phyloP scores from a whole-genome alignment of 2,888 invertebrate genomes.

The Torymus aiolomorphi region DNA sequence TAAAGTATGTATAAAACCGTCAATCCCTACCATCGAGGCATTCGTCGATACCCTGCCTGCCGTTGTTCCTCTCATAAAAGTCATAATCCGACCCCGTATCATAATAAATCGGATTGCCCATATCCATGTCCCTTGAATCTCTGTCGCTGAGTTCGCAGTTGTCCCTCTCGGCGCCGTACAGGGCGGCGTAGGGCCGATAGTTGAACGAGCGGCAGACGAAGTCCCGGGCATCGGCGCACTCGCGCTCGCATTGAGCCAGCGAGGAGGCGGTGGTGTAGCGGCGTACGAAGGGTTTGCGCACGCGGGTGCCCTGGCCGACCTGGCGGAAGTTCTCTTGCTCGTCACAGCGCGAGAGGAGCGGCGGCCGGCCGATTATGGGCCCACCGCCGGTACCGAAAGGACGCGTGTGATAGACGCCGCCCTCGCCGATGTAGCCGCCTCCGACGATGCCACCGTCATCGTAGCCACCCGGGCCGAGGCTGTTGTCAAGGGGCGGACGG shows the following conservation, averaged over 20 bases:
- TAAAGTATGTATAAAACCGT: background rate
- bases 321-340: constrained; percentile 89
- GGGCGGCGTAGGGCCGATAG: constrained; percentile 82
- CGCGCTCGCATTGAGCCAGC: constrained; percentile 87
- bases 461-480: constrained; percentile 67
- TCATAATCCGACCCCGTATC: constrained; percentile 90
- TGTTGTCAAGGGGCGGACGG: constrained; percentile 67
- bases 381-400: constrained; percentile 73
- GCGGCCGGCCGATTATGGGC: constrained; percentile 75
- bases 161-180: constrained; percentile 83
- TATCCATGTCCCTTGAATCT: constrained; percentile 88
- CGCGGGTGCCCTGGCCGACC: constrained; percentile 86
- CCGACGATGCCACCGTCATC: constrained; percentile 73
- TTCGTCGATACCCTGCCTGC: constrained; percentile 84
- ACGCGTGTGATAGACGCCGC: constrained; percentile 69
- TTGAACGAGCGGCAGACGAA: constrained; percentile 86
- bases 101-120: constrained; percentile 90
- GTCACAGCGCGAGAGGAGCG: constrained; percentile 82
- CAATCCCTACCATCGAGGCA: constrained; percentile 87
- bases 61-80: constrained; percentile 88
- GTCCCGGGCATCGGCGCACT: constrained; percentile 84
- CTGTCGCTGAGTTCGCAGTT: constrained; percentile 94
- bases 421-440: constrained; percentile 71
- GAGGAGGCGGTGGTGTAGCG: constrained; percentile 85
- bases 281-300: constrained; percentile 86